Evolutionary conservation across 2,113 vertebrate genomes (phyloP).

Genomic region (Semnornis frantzii): DNA sequence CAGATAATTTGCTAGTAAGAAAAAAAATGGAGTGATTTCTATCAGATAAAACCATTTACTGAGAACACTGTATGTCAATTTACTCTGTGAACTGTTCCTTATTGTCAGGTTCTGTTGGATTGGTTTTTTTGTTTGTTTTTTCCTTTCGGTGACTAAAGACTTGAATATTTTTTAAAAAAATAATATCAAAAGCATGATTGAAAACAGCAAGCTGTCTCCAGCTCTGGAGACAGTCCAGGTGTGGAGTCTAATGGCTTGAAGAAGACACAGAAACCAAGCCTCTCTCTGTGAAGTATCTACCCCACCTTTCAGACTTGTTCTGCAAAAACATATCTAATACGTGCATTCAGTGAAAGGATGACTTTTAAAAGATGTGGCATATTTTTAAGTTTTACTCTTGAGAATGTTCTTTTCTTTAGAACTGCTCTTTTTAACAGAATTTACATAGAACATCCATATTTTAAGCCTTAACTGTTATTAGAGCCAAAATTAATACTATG

Average conservation of each 20-base stretch:
- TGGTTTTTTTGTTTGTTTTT: background rate
- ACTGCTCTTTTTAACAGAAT: background rate
- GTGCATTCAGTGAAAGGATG: background rate
- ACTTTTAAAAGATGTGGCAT: background rate
- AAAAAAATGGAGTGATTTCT: background rate
- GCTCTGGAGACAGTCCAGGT: background rate
- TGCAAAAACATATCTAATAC: background rate
- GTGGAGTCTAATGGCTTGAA: background rate
- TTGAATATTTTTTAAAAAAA: background rate
- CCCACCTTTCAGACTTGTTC: background rate
- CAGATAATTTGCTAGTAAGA: constrained; percentile 3
- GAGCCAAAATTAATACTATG: background rate
- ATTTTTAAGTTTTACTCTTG: background rate
- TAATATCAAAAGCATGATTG: background rate
- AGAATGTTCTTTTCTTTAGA: background rate
- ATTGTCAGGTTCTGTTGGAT: background rate
- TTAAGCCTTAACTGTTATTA: background rate
- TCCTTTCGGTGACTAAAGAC: background rate
- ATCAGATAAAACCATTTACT: constrained; percentile 26
- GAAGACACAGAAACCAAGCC: background rate
- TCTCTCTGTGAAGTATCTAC: background rate
- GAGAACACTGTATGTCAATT: background rate
- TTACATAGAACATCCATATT: background rate
- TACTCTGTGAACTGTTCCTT: background rate
- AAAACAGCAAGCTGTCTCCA: background rate